Evolutionary conservation across 2,797 vertebrate species (phyloP), one percentile per base, ranked within the genome.

Genomic region (Spinibarbus caldwelli): DNA sequence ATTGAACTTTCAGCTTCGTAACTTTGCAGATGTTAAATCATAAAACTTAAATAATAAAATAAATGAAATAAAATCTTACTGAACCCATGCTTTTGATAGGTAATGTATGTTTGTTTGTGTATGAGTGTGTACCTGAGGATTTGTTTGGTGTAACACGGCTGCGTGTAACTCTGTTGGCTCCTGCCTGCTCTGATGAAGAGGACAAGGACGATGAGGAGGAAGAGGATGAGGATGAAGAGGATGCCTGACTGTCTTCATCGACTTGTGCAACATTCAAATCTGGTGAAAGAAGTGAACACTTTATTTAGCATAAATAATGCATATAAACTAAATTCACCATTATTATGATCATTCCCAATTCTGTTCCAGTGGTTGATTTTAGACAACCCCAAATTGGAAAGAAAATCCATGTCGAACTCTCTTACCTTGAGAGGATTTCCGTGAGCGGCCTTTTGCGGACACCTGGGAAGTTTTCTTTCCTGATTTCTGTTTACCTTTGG

Each of bases 401-500:
- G 12, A 57, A 57, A 75, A 52, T 34, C 47, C 11, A 76, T 43
- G 38, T 70, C 49, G n/a, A 57, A 66, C 34, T 6, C n/a, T 19
- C 38, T 29, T 68, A 71, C 67, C 97, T 88, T 96, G 96, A 93
- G 95, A 95, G 82, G 95, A 92, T 89, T 95, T 96, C 87, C 93
- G 95, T 92, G 96, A 96, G 79, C 92, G 95, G 80, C 92, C 96
- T 91, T 94, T 96, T 49, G 93, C 91, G 90, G 95, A 94, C 91
- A 95, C 94, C 90, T 95, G 93, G 90, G 96, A 96, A 90, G 94
- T 95, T 94, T 97, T 93, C 93, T 96, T 99, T 90, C 94, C 92
- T 92, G 95, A 96, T 91, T 97, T 98, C 92, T 97, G 95, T 91
- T 97, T 97, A 88, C 96, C 96, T 96, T 97, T 98, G 34, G 96